These are phyloP conservation scores for Drosophila pseudoobscura DNA, from an alignment of 1,140 invertebrate genomes.

Conservation along the genomic window DNA sequence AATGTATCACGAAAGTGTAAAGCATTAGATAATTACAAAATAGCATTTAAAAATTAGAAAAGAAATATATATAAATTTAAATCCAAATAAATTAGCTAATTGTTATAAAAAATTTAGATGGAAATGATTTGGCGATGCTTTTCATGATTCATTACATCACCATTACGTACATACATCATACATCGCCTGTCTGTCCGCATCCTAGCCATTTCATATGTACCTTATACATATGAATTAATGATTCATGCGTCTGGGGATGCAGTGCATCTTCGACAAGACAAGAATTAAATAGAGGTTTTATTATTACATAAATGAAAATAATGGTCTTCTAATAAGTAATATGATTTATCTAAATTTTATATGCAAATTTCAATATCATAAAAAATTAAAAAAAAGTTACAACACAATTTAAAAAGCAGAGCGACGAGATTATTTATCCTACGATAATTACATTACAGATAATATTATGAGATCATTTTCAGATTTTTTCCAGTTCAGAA, in stretches of 20 bases:
- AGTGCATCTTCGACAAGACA: neutral
- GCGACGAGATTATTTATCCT: constrained; percentile 10
- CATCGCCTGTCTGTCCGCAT: neutral
- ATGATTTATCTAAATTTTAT: constrained; percentile 29
- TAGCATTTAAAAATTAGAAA: constrained; percentile 46
- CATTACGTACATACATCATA: neutral
- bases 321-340: constrained; percentile 10
- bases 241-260: no score
- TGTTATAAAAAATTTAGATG: constrained; percentile 39
- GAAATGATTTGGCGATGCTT: constrained; percentile 16
- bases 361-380: constrained; percentile 14
- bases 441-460: constrained; percentile 7
- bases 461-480: constrained; percentile 8
- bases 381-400: constrained; percentile 8
- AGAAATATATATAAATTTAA: constrained; percentile 24
- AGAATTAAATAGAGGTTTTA: constrained; percentile 24
- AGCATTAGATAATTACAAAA: constrained; percentile 45
- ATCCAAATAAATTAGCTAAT: constrained; percentile 50
- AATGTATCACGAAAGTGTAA: constrained; percentile 32
- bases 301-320: constrained; percentile 15
- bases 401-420: constrained; percentile 16
- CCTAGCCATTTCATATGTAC: no score
- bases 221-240: no score
- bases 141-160: neutral
- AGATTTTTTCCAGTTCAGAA: constrained; percentile 6